A percentile compares a stretch with the other conserved stretches of the same genome.
These are phyloP conservation scores for Pinna nobilis DNA, from an alignment of 1,140 invertebrate species.

Conservation along the genomic window DNA sequence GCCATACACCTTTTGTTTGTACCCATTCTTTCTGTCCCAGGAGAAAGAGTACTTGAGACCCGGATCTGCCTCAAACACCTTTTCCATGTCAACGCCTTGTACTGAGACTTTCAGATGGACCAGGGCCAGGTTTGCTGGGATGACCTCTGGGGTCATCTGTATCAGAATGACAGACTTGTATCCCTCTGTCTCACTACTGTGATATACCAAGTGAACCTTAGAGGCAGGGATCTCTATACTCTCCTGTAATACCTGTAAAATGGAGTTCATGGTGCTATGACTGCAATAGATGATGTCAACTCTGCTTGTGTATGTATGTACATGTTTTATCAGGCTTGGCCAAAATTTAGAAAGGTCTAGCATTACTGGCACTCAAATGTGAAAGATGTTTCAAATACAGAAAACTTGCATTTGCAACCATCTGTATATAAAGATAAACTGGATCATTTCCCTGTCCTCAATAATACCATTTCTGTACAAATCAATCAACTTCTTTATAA, in stretches of 20 bases:
- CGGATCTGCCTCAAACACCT: conserved; percentile 95
- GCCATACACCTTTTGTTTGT: conserved; percentile 92
- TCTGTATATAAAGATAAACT: too few species aligned
- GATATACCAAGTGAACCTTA: conserved; percentile 92
- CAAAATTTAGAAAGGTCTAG: too few species aligned
- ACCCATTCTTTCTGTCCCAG: conserved; percentile 98
- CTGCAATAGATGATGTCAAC: too few species aligned
- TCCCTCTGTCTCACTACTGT: conserved; percentile 92
- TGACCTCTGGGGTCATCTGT: conserved; percentile 87
- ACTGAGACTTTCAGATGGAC: conserved; percentile 92
- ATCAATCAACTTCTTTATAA: too few species aligned
- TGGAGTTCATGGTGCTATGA: too few species aligned
- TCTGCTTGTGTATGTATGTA: too few species aligned
- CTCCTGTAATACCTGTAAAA: conserved; percentile 92
- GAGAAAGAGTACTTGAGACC: conserved; percentile 95
- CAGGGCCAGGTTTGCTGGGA: conserved; percentile 86
- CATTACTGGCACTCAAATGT: not conserved
- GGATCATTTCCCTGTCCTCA: too few species aligned
- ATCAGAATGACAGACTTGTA: conserved; percentile 94
- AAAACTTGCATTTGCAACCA: too few species aligned
- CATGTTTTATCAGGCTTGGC: too few species aligned
- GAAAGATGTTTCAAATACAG: not conserved
- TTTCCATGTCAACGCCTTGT: conserved; percentile 92
- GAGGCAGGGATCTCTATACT: conserved; percentile 94
- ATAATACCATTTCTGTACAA: too few species aligned